Conservation (phyloP, 2,888 invertebrate species). For the Mythimna albipuncta region DNA sequence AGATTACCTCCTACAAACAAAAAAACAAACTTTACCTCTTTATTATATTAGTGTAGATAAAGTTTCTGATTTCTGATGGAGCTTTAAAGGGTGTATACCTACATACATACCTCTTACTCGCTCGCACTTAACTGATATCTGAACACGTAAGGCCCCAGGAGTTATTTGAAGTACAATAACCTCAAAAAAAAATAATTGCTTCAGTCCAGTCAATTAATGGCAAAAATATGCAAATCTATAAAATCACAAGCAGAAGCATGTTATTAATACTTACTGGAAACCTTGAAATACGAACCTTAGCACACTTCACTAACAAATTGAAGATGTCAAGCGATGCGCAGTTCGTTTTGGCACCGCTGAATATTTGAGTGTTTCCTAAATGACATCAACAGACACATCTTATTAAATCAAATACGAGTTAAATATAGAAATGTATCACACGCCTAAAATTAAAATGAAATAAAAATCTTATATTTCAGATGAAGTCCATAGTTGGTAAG, state of each 20-base stretch:
- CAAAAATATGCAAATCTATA: slow-evolving; percentile 24
- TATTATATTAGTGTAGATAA: too few species aligned
- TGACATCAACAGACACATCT: slow-evolving; percentile 44
- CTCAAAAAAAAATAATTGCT: background rate
- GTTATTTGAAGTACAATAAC: too few species aligned
- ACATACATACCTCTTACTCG: too few species aligned
- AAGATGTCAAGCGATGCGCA: slow-evolving; percentile 43
- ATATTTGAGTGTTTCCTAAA: slow-evolving; percentile 33
- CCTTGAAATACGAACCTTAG: slow-evolving; percentile 44
- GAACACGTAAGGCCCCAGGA: too few species aligned
- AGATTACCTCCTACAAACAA: too few species aligned
- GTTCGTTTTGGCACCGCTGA: slow-evolving; percentile 48
- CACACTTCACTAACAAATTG: slow-evolving; percentile 38
- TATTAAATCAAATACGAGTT: slow-evolving; percentile 34
- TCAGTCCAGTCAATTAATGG: slow-evolving; percentile 1
- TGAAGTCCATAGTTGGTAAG: too few species aligned
- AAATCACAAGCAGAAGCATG: slow-evolving; percentile 6
- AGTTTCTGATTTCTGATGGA: too few species aligned
- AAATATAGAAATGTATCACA: slow-evolving; percentile 38
- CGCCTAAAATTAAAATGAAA: slow-evolving; percentile 5
- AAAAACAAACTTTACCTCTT: too few species aligned
- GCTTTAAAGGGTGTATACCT: too few species aligned
- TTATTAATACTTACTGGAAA: slow-evolving; percentile 18
- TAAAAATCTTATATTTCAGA: too few species aligned
- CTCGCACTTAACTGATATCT: too few species aligned